Evolutionary conservation across 1,140 invertebrate species (phyloP).

Genomic region (Ganaspis sp.): DNA sequence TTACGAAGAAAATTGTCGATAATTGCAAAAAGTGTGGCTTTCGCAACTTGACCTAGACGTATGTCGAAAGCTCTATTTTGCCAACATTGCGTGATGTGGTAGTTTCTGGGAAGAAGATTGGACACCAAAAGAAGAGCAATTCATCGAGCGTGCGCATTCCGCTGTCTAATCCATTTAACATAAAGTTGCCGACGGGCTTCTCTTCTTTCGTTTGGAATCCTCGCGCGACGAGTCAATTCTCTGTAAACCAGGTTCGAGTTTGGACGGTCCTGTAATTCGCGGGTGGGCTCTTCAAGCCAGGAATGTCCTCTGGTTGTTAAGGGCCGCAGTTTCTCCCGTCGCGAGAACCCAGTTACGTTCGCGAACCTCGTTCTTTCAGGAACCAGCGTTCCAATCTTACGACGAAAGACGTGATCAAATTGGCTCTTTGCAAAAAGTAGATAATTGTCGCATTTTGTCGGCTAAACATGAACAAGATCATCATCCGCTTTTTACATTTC

Average conservation of each 20-base stretch:
- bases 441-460: neutral
- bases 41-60: neutral
- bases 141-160: conserved; percentile 69
- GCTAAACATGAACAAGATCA: conserved; percentile 2
- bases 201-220: conserved; percentile 53
- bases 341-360: neutral
- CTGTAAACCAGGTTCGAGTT: conserved; percentile 43
- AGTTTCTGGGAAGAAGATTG: conserved; percentile 12
- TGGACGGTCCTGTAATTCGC: conserved; percentile 49
- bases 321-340: conserved; percentile 37
- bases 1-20: no score
- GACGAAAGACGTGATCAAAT: conserved; percentile 18
- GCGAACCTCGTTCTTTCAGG: conserved; percentile 27
- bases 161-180: conserved; percentile 75
- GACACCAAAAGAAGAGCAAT: conserved; percentile 53
- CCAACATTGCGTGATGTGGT: neutral
- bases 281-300: conserved; percentile 35
- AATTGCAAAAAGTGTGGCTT: neutral
- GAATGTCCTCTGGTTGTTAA: conserved; percentile 31
- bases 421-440: conserved; percentile 13
- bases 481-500: neutral
- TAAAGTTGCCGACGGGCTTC: conserved; percentile 54
- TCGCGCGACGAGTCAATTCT: conserved; percentile 65
- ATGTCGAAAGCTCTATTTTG: neutral
- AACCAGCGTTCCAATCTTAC: conserved; percentile 31